A percentile compares a stretch with the other conserved stretches of the same genome.
These are phyloP conservation scores for Lithobates pipiens DNA, from an alignment of 2,797 vertebrate species.

Conservation along the genomic window DNA sequence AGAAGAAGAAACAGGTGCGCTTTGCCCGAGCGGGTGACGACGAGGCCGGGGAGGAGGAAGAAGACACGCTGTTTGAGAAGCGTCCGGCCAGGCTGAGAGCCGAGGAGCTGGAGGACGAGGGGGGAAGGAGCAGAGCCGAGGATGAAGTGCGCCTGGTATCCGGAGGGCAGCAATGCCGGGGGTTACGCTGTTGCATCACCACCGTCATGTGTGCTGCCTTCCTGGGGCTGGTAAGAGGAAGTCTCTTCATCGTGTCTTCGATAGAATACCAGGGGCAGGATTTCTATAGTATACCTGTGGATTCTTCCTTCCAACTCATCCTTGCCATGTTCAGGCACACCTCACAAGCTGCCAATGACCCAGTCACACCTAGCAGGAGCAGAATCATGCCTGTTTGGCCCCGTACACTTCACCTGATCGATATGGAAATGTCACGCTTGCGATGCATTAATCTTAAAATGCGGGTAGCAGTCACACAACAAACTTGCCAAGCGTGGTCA, in stretches of 20 bases:
- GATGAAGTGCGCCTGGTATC: slow-evolving; percentile 12
- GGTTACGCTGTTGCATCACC: slow-evolving; percentile 64
- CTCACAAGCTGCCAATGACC: too few species aligned
- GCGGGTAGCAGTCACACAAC: too few species aligned
- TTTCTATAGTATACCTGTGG: background rate
- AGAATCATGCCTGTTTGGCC: too few species aligned
- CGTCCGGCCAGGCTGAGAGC: slow-evolving; percentile 67
- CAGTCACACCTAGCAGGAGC: too few species aligned
- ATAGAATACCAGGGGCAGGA: too few species aligned
- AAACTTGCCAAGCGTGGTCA: too few species aligned
- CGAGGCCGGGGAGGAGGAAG: slow-evolving; percentile 63
- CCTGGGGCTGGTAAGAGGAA: slow-evolving; percentile 72
- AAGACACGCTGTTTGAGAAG: slow-evolving; percentile 74
- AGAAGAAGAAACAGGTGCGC: slow-evolving; percentile 84
- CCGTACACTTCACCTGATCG: too few species aligned
- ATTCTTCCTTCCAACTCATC: background rate
- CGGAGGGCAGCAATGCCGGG: background rate
- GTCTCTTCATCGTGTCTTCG: background rate
- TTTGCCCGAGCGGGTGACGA: slow-evolving; percentile 76
- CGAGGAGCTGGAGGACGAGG: slow-evolving; percentile 61
- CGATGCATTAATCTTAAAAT: too few species aligned
- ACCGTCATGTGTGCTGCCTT: slow-evolving; percentile 65
- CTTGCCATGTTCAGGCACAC: too few species aligned
- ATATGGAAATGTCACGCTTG: too few species aligned
- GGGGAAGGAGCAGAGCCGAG: background rate